phyloP scores from a whole-genome alignment of 2,888 invertebrate species.

The Apodemia duryi region DNA sequence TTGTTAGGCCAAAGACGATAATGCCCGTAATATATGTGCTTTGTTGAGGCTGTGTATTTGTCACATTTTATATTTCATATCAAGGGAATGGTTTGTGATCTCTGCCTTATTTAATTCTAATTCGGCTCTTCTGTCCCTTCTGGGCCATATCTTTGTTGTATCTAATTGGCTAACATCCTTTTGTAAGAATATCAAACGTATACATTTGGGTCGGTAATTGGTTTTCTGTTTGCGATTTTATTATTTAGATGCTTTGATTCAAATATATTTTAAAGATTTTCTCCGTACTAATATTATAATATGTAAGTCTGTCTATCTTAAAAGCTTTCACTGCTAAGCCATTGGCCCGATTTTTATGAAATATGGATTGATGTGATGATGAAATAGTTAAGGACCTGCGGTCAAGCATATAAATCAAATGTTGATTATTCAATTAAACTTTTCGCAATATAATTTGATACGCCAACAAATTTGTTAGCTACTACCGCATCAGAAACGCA shows the following conservation, averaged over 20 bases:
- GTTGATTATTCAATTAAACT: no score
- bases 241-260: neutral
- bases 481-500: no score
- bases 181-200: conserved; percentile 12
- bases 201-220: conserved; percentile 8
- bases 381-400: no score
- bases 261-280: neutral
- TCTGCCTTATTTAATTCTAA: conserved; percentile 29
- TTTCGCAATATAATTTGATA: no score
- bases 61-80: conserved; percentile 48
- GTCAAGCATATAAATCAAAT: no score
- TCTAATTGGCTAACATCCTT: conserved; percentile 22
- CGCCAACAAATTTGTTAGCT: no score
- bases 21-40: conserved; percentile 68
- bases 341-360: no score
- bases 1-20: conserved; percentile 68
- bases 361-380: no score
- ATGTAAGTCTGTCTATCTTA: no score
- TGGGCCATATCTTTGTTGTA: conserved; percentile 23
- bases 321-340: no score
- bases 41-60: conserved; percentile 60
- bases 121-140: conserved; percentile 29
- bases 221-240: conserved; percentile 5
- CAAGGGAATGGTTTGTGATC: conserved; percentile 35
- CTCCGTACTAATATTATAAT: no score